Base-by-base conservation (phyloP, 1,140 invertebrate genomes). In the Drosophila oshimai region DNA sequence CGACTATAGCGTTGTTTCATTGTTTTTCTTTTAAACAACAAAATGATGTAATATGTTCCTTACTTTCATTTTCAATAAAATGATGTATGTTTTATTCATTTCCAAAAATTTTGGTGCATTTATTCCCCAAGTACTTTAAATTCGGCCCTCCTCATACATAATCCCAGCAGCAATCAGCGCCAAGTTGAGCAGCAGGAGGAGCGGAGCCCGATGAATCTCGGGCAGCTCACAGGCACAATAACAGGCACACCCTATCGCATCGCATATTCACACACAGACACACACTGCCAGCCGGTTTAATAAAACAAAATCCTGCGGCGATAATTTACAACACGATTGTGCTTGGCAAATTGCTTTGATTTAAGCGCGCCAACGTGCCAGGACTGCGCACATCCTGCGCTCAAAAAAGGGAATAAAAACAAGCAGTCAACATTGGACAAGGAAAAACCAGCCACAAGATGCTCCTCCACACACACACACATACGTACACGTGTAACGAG, bases 231-330 rank as follows among this genome's bases (percentile, higher is more conserved):
- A 69, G 45, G 18, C 47, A 41, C 28, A 34, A 31, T 60, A 45
- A 13, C 28, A 42, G 29, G n/a, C 36, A 20, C 51, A 41, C 18
- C 33, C 51, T 22, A 49, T 37, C 37, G 26, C 75, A 49, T 37
- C 37, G 26, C 75, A 60, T 29, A 55, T 49, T 50, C 34, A 72
- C 71, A 72, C 74, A 81, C 36, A 36, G 26, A 57, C 69, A 62
- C 46, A 29, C 28, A n/a, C 41, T 13, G 12, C 64, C 70, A 64
- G 49, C 50, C 55, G 74, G 81, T 86, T 86, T 86, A 86, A 86
- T 86, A 86, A 86, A 86, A 86, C 80, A 86, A 80, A 86, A 86
- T 86, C 80, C 80, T 86, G 81, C 71, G 75, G 80, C 80, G 80
- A 84, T 84, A 84, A 84, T 84, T 84, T 84, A 84, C 80, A 86